phyloP scores from a whole-genome alignment of 2,797 vertebrate species.

The Hydrolagus colliei region DNA sequence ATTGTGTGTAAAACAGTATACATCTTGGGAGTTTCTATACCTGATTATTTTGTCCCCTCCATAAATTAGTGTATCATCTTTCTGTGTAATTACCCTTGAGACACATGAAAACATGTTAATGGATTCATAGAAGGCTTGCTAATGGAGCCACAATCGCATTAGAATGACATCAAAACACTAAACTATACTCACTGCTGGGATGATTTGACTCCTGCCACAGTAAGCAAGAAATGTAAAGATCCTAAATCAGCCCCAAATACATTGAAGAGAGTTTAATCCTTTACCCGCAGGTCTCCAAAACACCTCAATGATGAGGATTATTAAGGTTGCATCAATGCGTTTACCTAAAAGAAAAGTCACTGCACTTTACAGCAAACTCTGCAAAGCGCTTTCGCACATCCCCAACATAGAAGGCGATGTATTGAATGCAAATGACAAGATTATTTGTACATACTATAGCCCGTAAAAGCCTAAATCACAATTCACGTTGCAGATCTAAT shows the following conservation, averaged over 20 bases:
- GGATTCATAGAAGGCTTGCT: background rate
- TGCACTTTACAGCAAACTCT: too few relatives aligned
- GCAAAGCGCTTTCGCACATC: too few relatives aligned
- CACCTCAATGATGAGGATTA: too few relatives aligned
- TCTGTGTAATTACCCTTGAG: conserved; percentile 31
- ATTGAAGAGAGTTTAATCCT: background rate
- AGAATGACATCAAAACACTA: background rate
- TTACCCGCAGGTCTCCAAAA: too few relatives aligned
- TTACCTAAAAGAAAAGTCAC: too few relatives aligned
- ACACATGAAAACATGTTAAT: background rate
- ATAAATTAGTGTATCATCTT: conserved; percentile 24
- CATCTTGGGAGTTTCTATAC: background rate
- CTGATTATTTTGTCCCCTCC: background rate
- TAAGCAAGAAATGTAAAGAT: conserved; percentile 29
- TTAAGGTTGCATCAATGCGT: too few relatives aligned
- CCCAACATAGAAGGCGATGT: too few relatives aligned
- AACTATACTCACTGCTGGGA: background rate
- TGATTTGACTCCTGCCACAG: background rate
- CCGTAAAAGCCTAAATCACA: too few relatives aligned
- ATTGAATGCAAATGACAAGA: too few relatives aligned
- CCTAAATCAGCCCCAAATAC: background rate
- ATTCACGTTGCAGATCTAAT: too few relatives aligned
- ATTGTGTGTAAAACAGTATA: background rate
- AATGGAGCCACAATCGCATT: conserved; percentile 26
- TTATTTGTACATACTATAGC: too few relatives aligned